Evolutionary conservation across 2,113 vertebrate genomes (phyloP), one percentile per base, ranked within the genome.

Genomic region (Stegostoma tigrinum): DNA sequence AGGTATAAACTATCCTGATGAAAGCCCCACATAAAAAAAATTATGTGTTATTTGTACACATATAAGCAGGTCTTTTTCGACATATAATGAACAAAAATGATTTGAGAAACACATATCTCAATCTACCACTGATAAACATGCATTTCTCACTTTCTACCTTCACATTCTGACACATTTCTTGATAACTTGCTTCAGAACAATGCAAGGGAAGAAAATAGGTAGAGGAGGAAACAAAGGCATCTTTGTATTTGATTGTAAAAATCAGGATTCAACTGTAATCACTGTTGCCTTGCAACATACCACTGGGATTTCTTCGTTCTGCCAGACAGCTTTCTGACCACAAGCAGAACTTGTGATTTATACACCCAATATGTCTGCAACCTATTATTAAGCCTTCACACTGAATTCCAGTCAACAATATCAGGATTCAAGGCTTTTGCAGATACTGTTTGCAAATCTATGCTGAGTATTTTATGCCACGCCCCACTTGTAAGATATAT

Each of bases 241-340:
- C 14, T n/a, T 91, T 91, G 42, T 89, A 61, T 61, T 91, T 91
- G 87, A 91, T 91, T 91, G 52, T 64, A 64, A 91, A 91, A 91
- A n/a, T 91, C 87, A n/a, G 52, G 80, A 34, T 91, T 91, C 87
- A 64, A 91, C 17, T 91, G 87, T 30, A 90, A 30, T 27, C 10
- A 23, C n/a, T 90, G 87, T 90, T 90, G 87, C 87, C 87, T 90
- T 64, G 87, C 87, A 90, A 61, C 87, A 61, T 61, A 61, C 52
- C 87, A 27, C 27, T 61, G 52, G 87, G 55, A 91, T 64, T 91
- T 64, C 87, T 64, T 64, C 64, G 87, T 91, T 91, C n/a, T 91
- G 52, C 87, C 52, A 8, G 55, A 64, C 30, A 91, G 87, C 55
- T 91, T 91, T 91, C 55, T 55, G 64, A 90, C 52, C 52, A 52